Evolutionary conservation across 2,113 vertebrate species (phyloP), one percentile per base, ranked within the genome.

Genomic region (Ailurus styani): DNA sequence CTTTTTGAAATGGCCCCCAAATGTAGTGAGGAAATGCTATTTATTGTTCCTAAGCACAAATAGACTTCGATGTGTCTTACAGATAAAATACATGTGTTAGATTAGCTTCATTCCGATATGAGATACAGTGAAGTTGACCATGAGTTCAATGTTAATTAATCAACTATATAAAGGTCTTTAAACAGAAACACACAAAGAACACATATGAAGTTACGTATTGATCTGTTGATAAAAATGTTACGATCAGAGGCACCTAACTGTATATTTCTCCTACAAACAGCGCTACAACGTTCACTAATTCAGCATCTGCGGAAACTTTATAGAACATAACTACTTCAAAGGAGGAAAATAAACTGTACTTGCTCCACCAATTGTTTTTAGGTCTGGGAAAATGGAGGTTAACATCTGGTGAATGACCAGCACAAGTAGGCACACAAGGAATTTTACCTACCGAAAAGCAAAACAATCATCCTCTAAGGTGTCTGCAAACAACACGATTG

Each of bases 401-500:
- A 70, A 52, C 47, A 82, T 21, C 11, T 50, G 11, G 15, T 86
- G 52, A 82, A 94, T 31, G 31, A 57, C 18, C n/a, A 87, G 45
- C 45, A 57, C 8, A 90, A 62, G 29, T 34, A 37, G n/a, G 11
- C 18, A n/a, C 15, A 62, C 4, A 55, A 70, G 34, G n/a, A 55
- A 88, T 72, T 78, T 90, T n/a, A 60, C 3, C 52, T 40, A 55
- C 37, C 34, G 57, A 88, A 97, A 96, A 97, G 90, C 81, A 97
- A 98, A 98, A 93, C 37, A 88, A 98, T 62, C n/a, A 45, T 96
- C 88, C 81, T 94, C 90, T 50, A 95, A 97, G 88, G 93, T 96
- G 72, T 98, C 97, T 98, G 95, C 66, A 98, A 98, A 98, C 94
- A 88, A 95, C 87, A 95, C 81, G 82, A 96, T 96, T 93, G 89